Base-by-base conservation (phyloP, 2,888 invertebrate genomes). In the Dugesia japonica region DNA sequence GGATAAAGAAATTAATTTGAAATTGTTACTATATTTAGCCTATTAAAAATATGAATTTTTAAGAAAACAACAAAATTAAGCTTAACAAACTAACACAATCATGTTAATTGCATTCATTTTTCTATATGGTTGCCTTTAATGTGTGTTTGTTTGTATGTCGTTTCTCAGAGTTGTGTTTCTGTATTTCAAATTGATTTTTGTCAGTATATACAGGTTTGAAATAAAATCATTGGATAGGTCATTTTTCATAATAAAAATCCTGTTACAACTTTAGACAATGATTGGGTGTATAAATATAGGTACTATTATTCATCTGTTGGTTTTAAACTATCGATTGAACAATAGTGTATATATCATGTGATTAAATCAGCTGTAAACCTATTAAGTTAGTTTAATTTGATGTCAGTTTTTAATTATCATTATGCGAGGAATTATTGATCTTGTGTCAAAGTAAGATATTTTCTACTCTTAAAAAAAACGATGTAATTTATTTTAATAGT, bases 141-240 rank as follows among this genome's bases (percentile, higher is more conserved):
- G n/a, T 56, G 56, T 56, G 17, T 38, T 38, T 13, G 17, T 38
- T 9, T 17, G 38, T 9, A 17, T 38, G 38, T 38, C 13, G 23
- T n/a, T 56, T 4, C 17, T 13, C n/a, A 56, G 1, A 56, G 56
- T 56, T 56, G 56, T 56, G 9, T 38, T 38, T 38, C 38, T 13
- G 38, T 56, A n/a, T 56, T 56, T 56, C 56, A 56, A 56, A 56
- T 56, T 56, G 56, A 56, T 56, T 56, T 56, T 56, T n/a, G 56
- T 56, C n/a, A 56, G 56, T 56, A 23, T 9, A 38, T 7, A n/a
- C n/a, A n/a, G 56, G n/a, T n/a, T 56, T 56, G 56, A 7, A 56
- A 4, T 56, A 23, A 4, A 23, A 4, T 56, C 56, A 56, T 56
- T 56, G 56, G 56, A 4, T n/a, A 56, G 56, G 56, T 56, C n/a